Evolutionary conservation across 35 echinoderm and acorn worm genomes (phyloP), one percentile per base, ranked within the genome.

Genomic region (Heliocidaris tuberculata): DNA sequence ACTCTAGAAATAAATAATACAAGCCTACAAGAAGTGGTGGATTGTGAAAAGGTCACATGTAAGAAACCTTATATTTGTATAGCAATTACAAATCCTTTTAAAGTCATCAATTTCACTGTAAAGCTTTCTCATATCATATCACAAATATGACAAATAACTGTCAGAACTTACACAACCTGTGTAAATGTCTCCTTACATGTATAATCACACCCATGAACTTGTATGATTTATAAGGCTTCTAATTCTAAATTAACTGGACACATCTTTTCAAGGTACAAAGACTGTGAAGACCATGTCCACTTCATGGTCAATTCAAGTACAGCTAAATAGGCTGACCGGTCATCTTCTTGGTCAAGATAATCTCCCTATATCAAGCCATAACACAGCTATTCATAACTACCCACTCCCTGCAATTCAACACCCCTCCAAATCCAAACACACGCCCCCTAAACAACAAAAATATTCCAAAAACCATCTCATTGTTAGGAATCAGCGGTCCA

Each of bases 381-480:
- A 78, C 21, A 78, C 7, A 78, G 27, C 65, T 27, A 78, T 78
- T 24, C 6, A 27, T 78, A 78, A 56, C 65, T 78, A 21, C 17
- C 65, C 65, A 78, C 65, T 78, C 65, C 21, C 60, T 70, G 17
- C 60, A 70, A 70, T 27, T 70, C 60, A 70, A 70, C 13, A 21
- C 60, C 16, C 2, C 21, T 7, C 27, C 65, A 21, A 78, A n/a
- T 78, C 65, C 65, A 78, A 78, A 78, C 65, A 78, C 65, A 78
- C 19, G 7, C 27, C 65, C 65, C 65, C 27, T 19, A 78, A 78
- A 19, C 21, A 78, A 7, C 52, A 78, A 78, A 78, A 78, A 78
- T 78, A 78, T 78, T 78, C 65, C 65, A 89, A 89, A 93, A 93
- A 49, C n/a, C 50, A 59, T 93, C 50, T n/a, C 47, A 93, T 93